phyloP scores from a whole-genome alignment of 2,797 vertebrate species.

The Anniella stebbinsi region DNA sequence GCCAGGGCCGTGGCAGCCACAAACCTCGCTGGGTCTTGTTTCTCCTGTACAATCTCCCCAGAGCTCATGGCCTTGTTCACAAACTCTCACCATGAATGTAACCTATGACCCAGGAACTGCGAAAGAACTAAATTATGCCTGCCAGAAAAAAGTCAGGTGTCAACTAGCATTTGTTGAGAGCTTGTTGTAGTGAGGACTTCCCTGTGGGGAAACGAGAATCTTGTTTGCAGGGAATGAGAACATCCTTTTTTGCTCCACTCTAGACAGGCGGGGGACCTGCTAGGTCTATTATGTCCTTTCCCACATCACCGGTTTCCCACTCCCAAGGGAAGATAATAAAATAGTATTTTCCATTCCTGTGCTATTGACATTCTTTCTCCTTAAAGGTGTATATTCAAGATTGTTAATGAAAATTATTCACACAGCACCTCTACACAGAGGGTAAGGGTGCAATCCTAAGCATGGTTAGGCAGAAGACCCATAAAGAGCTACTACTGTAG shows the following conservation, averaged over 20 bases:
- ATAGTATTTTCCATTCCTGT: neutral
- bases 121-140: neutral
- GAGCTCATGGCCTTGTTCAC: neutral
- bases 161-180: neutral
- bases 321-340: neutral
- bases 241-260: neutral
- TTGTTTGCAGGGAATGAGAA: neutral
- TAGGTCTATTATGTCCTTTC: neutral
- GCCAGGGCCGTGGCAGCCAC: too few relatives aligned
- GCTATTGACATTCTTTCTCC: neutral
- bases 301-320: neutral
- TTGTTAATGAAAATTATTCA: neutral
- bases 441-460: too few relatives aligned
- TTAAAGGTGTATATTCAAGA: neutral
- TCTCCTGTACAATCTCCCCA: too few relatives aligned
- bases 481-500: neutral
- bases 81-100: neutral
- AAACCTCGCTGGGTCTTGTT: too few relatives aligned
- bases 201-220: neutral
- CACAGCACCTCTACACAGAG: neutral
- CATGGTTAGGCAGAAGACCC: too few relatives aligned
- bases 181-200: neutral
- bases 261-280: neutral
- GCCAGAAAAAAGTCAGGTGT: neutral
- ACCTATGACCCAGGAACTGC: neutral